Evolutionary conservation across 1,140 invertebrate species (phyloP).

Genomic region (Platyura marginata): DNA sequence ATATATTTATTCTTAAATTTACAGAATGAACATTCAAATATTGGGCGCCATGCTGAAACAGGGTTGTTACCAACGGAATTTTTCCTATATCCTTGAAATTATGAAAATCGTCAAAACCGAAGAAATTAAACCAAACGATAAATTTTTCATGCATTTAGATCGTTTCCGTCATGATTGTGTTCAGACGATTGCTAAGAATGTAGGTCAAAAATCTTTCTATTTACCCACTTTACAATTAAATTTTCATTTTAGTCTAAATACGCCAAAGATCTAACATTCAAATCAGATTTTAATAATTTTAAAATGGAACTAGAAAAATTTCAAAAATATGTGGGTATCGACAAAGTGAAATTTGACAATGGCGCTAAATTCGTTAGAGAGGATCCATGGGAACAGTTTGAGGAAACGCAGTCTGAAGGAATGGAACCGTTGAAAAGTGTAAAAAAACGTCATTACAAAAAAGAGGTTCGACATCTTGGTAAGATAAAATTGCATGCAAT

Average conservation of each 20-base stretch:
- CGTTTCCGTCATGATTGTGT: constrained; percentile 29
- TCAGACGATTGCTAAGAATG: too few relatives aligned
- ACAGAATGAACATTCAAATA: constrained; percentile 48
- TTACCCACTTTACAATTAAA: too few relatives aligned
- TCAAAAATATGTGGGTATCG: constrained; percentile 28
- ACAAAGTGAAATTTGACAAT: constrained; percentile 27
- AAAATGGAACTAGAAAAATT: constrained; percentile 31
- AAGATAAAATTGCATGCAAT: too few relatives aligned
- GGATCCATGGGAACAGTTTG: constrained; percentile 38
- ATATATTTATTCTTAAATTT: constrained; percentile 12
- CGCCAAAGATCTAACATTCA: constrained; percentile 8
- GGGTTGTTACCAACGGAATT: constrained; percentile 34
- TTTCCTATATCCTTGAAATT: constrained; percentile 43
- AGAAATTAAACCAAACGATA: constrained; percentile 34
- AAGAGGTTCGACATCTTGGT: too few relatives aligned
- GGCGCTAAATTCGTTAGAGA: constrained; percentile 18
- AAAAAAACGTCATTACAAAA: too few relatives aligned
- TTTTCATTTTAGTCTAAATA: constrained; percentile 7
- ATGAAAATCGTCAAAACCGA: constrained; percentile 41
- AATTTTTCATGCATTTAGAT: constrained; percentile 34
- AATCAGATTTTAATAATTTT: constrained; percentile 26
- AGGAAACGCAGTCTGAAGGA: constrained; percentile 14
- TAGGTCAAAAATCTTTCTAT: too few relatives aligned
- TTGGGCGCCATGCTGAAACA: constrained; percentile 44
- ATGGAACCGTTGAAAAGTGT: constrained; percentile 14